A percentile compares a stretch with the other conserved stretches of the same genome.
These are phyloP conservation scores for Brachionus calyciflorus DNA, from an alignment of 1,140 invertebrate species.

Conservation along the genomic window DNA sequence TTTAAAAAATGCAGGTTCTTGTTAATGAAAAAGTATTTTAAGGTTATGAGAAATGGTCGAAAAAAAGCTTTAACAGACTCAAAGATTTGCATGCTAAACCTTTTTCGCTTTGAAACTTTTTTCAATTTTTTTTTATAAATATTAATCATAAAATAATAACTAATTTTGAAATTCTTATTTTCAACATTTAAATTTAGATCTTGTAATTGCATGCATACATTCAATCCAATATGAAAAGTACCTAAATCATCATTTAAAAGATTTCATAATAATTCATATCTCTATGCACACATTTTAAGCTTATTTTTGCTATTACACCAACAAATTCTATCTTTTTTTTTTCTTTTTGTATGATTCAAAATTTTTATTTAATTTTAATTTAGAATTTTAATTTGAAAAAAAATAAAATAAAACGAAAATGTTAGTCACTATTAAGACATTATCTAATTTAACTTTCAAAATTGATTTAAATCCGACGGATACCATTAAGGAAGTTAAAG, in stretches of 20 bases:
- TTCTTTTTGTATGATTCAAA: too few species aligned
- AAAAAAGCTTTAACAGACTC: too few species aligned
- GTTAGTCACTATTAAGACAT: slow-evolving; percentile 46
- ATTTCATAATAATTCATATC: slow-evolving; percentile 32
- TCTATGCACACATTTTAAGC: slow-evolving; percentile 22
- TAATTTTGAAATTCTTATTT: too few species aligned
- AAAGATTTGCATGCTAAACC: too few species aligned
- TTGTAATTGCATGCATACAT: slow-evolving; percentile 26
- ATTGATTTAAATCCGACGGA: slow-evolving; percentile 40
- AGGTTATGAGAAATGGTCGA: too few species aligned
- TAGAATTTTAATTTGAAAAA: slow-evolving; percentile 9
- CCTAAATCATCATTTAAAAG: slow-evolving; percentile 26
- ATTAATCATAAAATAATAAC: too few species aligned
- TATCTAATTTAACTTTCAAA: slow-evolving; percentile 41
- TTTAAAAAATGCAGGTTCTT: too few species aligned
- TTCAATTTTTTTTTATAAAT: too few species aligned
- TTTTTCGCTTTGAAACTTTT: too few species aligned
- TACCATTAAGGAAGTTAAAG: slow-evolving; percentile 44
- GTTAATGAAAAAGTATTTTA: too few species aligned
- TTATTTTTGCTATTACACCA: too few species aligned
- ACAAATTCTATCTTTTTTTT: background rate
- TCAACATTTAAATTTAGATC: too few species aligned
- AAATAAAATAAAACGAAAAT: background rate
- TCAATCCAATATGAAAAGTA: slow-evolving; percentile 25
- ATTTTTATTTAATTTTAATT: background rate